Evolutionary conservation across 1,140 invertebrate genomes (phyloP), one percentile per base, ranked within the genome.

Genomic region (Teleopsis dalmanni): DNA sequence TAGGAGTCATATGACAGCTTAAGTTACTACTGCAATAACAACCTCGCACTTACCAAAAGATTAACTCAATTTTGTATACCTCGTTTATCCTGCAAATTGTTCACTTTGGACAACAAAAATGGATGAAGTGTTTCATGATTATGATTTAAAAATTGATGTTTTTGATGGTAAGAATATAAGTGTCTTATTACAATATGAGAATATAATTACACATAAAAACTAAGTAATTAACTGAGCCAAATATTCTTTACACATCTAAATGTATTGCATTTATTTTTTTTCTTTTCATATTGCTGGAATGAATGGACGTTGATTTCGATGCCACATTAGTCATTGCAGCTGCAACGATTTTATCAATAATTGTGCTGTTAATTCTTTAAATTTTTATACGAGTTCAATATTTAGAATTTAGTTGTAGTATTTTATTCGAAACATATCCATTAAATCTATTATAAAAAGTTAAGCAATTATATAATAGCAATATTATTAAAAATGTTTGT

Each of bases 61-160:
- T n/a, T n/a, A n/a, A n/a, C n/a, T n/a, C n/a, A n/a, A n/a, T n/a
- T n/a, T n/a, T n/a, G n/a, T n/a, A n/a, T n/a, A n/a, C n/a, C n/a
- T n/a, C n/a, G n/a, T n/a, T n/a, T n/a, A n/a, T n/a, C n/a, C n/a
- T n/a, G n/a, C n/a, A n/a, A n/a, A n/a, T n/a, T 14, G 27, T 5
- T 19, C 27, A 11, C n/a, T 29, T 31, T 19, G n/a, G 7, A 27
- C 19, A 19, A 14, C 18, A 3, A 42, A 42, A 11, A 43, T 43
- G 41, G 41, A 43, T 27, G 41, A 43, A 43, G 41, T 43, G 31
- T 43, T 43, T 43, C 31, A 25, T 19, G 14, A 29, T 29, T 27
- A 43, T 43, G 19, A 29, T 19, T 25, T 10, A 27, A 43, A 43
- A 43, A 16, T 43, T 6, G 41, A 43, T 14, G 31, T 43, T 29